Evolutionary conservation across 2,888 invertebrate genomes (phyloP).

Genomic region (Tuberolachnus salignus): DNA sequence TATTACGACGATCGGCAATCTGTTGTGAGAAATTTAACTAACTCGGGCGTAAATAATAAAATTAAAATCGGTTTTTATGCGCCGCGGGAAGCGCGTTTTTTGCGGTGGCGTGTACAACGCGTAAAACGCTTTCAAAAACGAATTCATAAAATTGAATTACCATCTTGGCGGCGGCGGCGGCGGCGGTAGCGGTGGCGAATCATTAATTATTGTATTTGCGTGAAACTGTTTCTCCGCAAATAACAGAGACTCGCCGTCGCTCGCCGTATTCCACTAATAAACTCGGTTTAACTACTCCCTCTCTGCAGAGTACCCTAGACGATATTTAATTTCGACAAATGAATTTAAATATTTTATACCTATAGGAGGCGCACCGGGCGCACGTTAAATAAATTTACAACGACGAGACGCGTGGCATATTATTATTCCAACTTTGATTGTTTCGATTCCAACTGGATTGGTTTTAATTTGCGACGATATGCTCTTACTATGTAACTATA

Average conservation of each 20-base stretch:
- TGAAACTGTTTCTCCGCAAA: background rate
- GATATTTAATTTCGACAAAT: background rate
- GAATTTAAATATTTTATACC: too few species aligned
- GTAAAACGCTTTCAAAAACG: background rate
- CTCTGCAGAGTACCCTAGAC: background rate
- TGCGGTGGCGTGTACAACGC: background rate
- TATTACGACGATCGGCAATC: background rate
- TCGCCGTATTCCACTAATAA: background rate
- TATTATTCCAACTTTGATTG: too few species aligned
- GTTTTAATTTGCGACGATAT: too few species aligned
- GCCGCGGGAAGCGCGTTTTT: background rate
- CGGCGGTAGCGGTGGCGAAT: too few species aligned
- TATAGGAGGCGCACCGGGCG: too few species aligned
- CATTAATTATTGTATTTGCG: constrained; percentile 10
- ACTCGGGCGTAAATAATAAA: background rate
- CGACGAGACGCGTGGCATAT: too few species aligned
- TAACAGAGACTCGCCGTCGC: background rate
- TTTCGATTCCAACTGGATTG: too few species aligned
- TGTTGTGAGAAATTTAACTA: background rate
- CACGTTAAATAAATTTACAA: too few species aligned
- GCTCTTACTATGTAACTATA: too few species aligned
- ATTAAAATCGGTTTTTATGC: background rate
- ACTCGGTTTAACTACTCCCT: background rate
- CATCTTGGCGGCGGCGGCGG: background rate
- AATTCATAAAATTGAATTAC: constrained; percentile 11